These are phyloP conservation scores for Drosophila teissieri DNA, from an alignment of 1,140 invertebrate species.

Conservation along the genomic window DNA sequence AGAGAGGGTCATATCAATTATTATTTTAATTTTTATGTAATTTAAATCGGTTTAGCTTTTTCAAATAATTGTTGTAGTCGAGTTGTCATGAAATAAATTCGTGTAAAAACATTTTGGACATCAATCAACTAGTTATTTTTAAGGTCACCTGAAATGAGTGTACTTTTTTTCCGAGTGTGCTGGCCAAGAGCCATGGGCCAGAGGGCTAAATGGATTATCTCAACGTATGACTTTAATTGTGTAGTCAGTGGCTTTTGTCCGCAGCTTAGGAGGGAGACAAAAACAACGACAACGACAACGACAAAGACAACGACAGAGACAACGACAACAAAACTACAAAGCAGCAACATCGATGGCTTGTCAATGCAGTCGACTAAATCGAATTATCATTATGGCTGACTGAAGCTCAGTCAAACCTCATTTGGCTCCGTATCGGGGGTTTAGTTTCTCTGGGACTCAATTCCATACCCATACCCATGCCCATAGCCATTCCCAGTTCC, in stretches of 20 bases:
- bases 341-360: slow-evolving; percentile 49
- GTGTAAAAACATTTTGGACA: neutral
- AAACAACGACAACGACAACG: slow-evolving; percentile 27
- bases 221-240: slow-evolving; percentile 76
- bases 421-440: slow-evolving; percentile 63
- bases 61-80: neutral
- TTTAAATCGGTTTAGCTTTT: neutral
- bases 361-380: slow-evolving; percentile 81
- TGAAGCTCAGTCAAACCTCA: slow-evolving; percentile 83
- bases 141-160: neutral
- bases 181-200: slow-evolving; percentile 24
- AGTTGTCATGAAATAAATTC: neutral
- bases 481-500: neutral
- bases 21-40: neutral
- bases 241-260: slow-evolving; percentile 72
- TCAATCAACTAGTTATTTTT: neutral
- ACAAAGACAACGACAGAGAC: slow-evolving; percentile 21
- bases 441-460: slow-evolving; percentile 30
- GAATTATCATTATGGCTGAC: slow-evolving; percentile 84
- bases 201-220: slow-evolving; percentile 70
- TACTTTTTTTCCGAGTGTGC: slow-evolving; percentile 17
- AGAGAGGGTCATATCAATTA: too few species aligned
- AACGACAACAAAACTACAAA: slow-evolving; percentile 12
- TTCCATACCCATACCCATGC: neutral
- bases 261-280: slow-evolving; percentile 39